These are phyloP conservation scores for Pontoporia blainvillei DNA, from an alignment of 2,113 vertebrate species.

Conservation along the genomic window DNA sequence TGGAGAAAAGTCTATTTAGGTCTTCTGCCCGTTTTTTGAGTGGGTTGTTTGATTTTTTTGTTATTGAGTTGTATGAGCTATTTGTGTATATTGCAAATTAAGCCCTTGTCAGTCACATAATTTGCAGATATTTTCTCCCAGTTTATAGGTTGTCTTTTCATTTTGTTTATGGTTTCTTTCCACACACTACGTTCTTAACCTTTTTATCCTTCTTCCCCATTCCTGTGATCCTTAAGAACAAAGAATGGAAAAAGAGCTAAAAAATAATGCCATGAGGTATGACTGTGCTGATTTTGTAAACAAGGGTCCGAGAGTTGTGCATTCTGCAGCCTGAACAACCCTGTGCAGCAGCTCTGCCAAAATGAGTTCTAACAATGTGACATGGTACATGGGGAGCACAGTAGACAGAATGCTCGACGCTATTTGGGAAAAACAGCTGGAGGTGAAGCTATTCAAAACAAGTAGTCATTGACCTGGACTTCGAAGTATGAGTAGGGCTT, in stretches of 20 bases:
- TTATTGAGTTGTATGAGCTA: neutral
- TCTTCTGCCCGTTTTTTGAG: neutral
- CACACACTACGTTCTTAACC: neutral
- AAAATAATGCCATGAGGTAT: neutral
- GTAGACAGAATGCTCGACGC: neutral
- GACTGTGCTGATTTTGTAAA: neutral
- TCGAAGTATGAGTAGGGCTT: neutral
- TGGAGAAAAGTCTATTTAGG: neutral
- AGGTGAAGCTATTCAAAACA: neutral
- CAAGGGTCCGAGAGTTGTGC: neutral
- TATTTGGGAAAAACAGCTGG: neutral
- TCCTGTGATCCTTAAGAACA: neutral
- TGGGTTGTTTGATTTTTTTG: neutral
- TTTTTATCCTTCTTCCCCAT: neutral
- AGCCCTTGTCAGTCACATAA: neutral
- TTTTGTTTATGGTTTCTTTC: neutral
- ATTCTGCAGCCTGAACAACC: neutral
- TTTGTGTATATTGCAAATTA: neutral
- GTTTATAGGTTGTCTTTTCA: neutral
- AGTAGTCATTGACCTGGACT: neutral
- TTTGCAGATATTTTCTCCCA: neutral
- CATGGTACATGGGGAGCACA: too few species aligned
- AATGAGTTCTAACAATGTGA: rapidly evolving
- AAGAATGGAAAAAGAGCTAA: neutral
- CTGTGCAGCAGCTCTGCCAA: neutral